phyloP scores from a whole-genome alignment of 1,140 invertebrate species.

The Cepaea nemoralis region DNA sequence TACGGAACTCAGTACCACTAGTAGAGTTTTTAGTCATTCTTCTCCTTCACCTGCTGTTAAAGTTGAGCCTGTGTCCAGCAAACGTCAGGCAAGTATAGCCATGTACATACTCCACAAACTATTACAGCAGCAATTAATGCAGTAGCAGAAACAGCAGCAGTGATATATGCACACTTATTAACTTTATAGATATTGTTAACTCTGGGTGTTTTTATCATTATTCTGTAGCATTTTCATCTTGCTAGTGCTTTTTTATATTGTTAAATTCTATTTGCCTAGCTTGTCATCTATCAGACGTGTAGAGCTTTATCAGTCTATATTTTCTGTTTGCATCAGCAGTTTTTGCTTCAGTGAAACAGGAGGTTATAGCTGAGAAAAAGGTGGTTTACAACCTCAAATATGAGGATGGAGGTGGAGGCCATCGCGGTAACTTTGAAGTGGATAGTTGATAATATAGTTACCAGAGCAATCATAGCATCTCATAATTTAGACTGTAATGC shows the following conservation, averaged over 20 bases:
- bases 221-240: background rate
- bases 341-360: no score
- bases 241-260: background rate
- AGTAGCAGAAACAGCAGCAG: background rate
- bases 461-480: no score
- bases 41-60: slow-evolving; percentile 39
- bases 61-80: slow-evolving; percentile 42
- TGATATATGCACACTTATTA: background rate
- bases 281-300: no score
- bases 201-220: background rate
- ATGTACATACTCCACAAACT: background rate
- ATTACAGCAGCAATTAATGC: background rate
- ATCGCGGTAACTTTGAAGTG: no score
- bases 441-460: no score
- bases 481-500: no score
- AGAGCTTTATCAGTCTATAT: no score
- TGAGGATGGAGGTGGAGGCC: no score
- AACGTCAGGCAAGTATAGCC: slow-evolving; percentile 60
- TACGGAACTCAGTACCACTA: slow-evolving; percentile 59
- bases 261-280: background rate
- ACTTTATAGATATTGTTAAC: background rate
- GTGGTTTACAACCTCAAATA: no score
- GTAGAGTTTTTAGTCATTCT: slow-evolving; percentile 48
- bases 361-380: no score
- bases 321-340: no score